Conservation (phyloP, 1,140 invertebrate genomes). For the Wiebesia pumilae region DNA sequence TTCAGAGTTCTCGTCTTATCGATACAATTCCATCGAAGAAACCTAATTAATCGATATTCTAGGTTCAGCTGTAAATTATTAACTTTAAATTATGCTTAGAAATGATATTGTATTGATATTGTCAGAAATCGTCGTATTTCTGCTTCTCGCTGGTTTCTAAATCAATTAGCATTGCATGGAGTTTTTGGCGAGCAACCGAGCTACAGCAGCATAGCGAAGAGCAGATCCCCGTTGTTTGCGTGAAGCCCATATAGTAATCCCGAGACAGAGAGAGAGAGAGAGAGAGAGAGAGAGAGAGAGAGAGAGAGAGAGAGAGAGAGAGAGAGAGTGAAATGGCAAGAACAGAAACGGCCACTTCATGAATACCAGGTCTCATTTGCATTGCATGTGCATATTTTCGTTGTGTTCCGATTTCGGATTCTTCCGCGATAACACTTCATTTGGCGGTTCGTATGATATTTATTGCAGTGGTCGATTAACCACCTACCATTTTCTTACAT, state of each 20-base stretch:
- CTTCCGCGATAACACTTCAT: slow-evolving; percentile 52
- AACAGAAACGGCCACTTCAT: slow-evolving; percentile 36
- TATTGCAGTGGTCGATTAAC: slow-evolving; percentile 1
- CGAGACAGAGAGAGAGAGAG: slow-evolving; percentile 29
- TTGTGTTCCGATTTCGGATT: slow-evolving; percentile 53
- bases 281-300: slow-evolving; percentile 27
- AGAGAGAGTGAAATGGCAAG: neutral
- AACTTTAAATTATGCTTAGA: too few species aligned
- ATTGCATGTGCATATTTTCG: slow-evolving; percentile 48
- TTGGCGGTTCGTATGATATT: slow-evolving; percentile 44
- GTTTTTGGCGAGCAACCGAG: neutral
- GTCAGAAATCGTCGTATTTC: neutral
- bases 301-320: slow-evolving; percentile 29
- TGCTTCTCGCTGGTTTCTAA: slow-evolving; percentile 1
- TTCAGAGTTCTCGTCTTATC: neutral
- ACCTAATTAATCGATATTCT: neutral
- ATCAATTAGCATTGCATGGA: slow-evolving; percentile 45
- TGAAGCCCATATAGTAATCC: slow-evolving; percentile 50
- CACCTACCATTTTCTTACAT: slow-evolving; percentile 3
- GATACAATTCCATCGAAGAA: neutral
- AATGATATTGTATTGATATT: neutral
- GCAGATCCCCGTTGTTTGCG: slow-evolving; percentile 28
- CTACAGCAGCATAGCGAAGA: neutral
- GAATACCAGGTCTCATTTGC: slow-evolving; percentile 50
- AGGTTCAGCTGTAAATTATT: too few species aligned